Evolutionary conservation across 92 coral and sea anemone species (phyloP), one percentile per base, ranked within the genome.

Genomic region (Phenganax stokvisi): DNA sequence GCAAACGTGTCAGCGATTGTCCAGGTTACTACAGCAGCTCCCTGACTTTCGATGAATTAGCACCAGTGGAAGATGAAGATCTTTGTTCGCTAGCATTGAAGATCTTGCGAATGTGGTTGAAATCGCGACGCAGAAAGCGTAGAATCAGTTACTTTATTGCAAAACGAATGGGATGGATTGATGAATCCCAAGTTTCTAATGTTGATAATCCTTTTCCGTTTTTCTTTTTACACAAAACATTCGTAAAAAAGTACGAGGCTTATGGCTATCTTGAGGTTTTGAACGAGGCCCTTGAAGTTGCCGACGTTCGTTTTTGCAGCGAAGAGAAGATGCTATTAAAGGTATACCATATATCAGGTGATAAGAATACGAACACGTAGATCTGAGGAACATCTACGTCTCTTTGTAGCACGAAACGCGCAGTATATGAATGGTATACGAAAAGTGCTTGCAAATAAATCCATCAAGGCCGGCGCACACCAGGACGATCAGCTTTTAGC

Each of bases 201-300:
- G 47, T 68, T 53, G 6, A 68, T 28, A 7, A 29, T 9, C 53
- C 17, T 10, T 68, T 51, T 51, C 73, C 54, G 29, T 68, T 30
- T 68, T 68, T 30, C 54, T 68, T 68, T 29, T n/a, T 68, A 12
- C 54, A 30, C 73, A 68, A 68, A 68, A 68, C 6, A 52, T 53
- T 9, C 47, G 2, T 68, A 52, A 68, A 68, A 8, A 20, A 68
- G 47, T 30, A 68, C n/a, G 54, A 68, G 10, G 54, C 52, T 10
- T 68, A 30, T 68, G 54, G 47, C 31, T 68, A 68, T 68, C 73
- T 68, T 30, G 16, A 30, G 10, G 11, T 68, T 10, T 68, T 68
- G 47, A 68, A 68, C 47, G 73, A 28, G 9, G 54, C 73, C 7
- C 54, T 68, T 30, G 73, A 68, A 68, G 3, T 64, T 64, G 31